Base-by-base conservation (phyloP, 2,888 invertebrate species). In the Argyra leucocephala region DNA sequence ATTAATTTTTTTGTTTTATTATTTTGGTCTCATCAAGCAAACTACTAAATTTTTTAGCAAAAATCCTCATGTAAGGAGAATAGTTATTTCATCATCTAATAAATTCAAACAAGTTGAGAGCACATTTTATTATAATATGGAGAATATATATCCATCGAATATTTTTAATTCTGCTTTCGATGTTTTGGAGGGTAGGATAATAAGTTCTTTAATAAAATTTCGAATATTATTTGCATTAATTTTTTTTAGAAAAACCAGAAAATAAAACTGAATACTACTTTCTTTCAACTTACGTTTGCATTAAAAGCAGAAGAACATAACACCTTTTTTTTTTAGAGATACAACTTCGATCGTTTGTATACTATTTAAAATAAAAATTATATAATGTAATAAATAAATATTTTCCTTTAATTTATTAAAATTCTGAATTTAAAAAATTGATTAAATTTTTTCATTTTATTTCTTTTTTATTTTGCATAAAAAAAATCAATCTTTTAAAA, bases 61-160 rank as follows among this genome's bases (percentile, higher is more conserved):
- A 66, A 75, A 75, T 65, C 80, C 80, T 3, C 72, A 77, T 48
- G 71, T 74, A 3, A 73, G 78, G 1, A 74, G 74, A 31, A 74
- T 80, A 36, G 73, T 70, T 3, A 74, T 80, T 70, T 71, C 66
- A 31, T 78, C 79, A 1, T 66, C 69, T 3, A 78, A 76, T 63
- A 73, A 73, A 24, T 76, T 76, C 22, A 75, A 74, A 15, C 70
- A 75, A 63, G 67, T 76, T 4, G 71, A 73, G 62, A 75, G 74
- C 4, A 76, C 74, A 3, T 78, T 76, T 67, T 78, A 75, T 48
- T 79, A 73, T 22, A 76, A 72, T 64, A 70, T 75, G 66, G 77
- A 79, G 36, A 77, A 78, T 66, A 73, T 80, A 64, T 78, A 75
- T 64, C 80, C 80, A 3, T 72, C 76, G 0, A 72, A 74, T 26